phyloP scores from a whole-genome alignment of 2,888 invertebrate species.

The Leucania comma region DNA sequence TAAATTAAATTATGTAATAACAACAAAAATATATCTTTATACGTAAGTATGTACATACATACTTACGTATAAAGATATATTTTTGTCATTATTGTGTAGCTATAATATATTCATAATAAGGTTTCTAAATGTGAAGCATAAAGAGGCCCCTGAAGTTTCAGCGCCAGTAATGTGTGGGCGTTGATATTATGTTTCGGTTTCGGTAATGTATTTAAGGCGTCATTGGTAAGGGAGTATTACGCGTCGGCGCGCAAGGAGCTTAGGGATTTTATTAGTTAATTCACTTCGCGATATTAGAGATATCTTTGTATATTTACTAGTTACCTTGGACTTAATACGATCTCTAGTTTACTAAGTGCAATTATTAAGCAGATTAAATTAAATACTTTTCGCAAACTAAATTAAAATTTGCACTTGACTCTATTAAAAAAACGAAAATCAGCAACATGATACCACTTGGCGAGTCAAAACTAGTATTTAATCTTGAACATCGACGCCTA shows the following conservation, averaged over 20 bases:
- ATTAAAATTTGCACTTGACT: not conserved
- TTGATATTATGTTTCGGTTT: constrained; percentile 41
- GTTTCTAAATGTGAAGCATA: constrained; percentile 5
- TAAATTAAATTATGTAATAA: too few species aligned
- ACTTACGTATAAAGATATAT: not conserved
- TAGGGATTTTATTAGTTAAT: constrained; percentile 40
- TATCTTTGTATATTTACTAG: constrained; percentile 20
- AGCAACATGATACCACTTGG: too few species aligned
- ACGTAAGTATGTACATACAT: not conserved
- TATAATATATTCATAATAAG: not conserved
- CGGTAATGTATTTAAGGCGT: constrained; percentile 48
- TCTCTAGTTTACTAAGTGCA: not conserved
- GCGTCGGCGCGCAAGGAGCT: constrained; percentile 20
- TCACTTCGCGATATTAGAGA: constrained; percentile 30
- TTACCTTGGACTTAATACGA: constrained; percentile 28
- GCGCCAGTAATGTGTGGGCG: constrained; percentile 37
- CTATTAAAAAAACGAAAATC: too few species aligned
- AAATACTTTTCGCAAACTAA: not conserved
- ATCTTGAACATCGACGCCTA: too few species aligned
- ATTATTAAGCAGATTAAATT: not conserved
- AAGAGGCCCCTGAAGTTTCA: constrained; percentile 9
- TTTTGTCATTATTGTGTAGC: not conserved
- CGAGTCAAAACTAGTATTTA: too few species aligned
- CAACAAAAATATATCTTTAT: not conserved
- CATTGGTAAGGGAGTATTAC: constrained; percentile 27